phyloP scores from a whole-genome alignment of 2,113 vertebrate species.

The Climacteris rufus region DNA sequence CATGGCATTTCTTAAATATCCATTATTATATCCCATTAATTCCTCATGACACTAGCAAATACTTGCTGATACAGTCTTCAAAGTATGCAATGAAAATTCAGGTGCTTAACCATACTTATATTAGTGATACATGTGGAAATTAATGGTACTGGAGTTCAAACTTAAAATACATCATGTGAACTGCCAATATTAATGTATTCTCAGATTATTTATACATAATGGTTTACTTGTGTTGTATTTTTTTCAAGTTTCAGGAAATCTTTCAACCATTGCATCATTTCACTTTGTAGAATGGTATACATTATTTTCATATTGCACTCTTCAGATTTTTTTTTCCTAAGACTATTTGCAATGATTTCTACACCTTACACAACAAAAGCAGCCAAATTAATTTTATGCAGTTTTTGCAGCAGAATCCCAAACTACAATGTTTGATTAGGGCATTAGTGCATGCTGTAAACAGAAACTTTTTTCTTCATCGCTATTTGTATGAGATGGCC shows the following conservation, averaged over 20 bases:
- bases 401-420: neutral
- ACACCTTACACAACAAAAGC: neutral
- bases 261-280: neutral
- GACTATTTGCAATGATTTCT: neutral
- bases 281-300: neutral
- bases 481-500: neutral
- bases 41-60: neutral
- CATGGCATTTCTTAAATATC: neutral
- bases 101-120: neutral
- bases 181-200: neutral
- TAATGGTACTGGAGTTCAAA: neutral
- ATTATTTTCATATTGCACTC: neutral
- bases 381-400: neutral
- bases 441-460: neutral
- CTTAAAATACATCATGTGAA: neutral
- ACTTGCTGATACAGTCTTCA: neutral
- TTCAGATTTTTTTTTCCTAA: neutral
- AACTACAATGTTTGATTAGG: neutral
- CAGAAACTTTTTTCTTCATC: neutral
- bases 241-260: neutral
- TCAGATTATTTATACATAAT: neutral
- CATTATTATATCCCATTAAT: neutral
- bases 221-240: neutral
- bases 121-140: neutral
- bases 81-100: neutral